Conservation (phyloP, 2,113 vertebrate species). For the Apteryx owenii region DNA sequence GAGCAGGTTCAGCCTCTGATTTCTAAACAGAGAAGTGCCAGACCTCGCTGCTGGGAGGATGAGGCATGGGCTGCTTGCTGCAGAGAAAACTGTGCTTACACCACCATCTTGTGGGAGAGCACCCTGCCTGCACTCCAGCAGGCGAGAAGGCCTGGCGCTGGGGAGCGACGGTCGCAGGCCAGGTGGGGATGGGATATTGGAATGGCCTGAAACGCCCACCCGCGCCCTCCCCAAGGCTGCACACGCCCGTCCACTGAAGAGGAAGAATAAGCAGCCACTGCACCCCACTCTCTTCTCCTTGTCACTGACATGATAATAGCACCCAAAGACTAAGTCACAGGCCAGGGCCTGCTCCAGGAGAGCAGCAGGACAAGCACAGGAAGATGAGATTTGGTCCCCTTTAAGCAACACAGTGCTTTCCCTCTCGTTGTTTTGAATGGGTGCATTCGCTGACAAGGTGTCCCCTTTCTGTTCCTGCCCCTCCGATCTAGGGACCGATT, state of each 20-base stretch:
- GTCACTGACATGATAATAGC: fast-evolving
- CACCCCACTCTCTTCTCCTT: too few species aligned
- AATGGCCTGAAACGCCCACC: too few species aligned
- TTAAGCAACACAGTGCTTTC: fast-evolving
- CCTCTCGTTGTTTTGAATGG: too few species aligned
- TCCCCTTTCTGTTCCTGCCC: too few species aligned
- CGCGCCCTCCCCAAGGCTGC: too few species aligned
- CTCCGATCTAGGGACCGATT: too few species aligned
- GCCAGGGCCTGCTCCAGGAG: background rate
- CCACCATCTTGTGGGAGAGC: background rate
- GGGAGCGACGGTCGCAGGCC: too few species aligned
- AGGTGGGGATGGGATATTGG: too few species aligned
- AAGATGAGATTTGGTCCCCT: fast-evolving
- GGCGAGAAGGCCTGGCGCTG: background rate
- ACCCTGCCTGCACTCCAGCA: background rate
- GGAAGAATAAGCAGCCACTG: too few species aligned
- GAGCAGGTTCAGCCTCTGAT: background rate
- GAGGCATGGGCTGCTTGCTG: fast-evolving
- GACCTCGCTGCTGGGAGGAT: background rate
- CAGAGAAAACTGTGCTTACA: background rate
- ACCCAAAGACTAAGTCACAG: fast-evolving
- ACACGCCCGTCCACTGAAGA: fast-evolving
- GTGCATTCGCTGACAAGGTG: fast-evolving
- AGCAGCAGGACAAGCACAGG: fast-evolving
- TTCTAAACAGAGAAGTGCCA: fast-evolving